phyloP scores from a whole-genome alignment of 1,140 invertebrate genomes.

The Acromyrmex heyeri region DNA sequence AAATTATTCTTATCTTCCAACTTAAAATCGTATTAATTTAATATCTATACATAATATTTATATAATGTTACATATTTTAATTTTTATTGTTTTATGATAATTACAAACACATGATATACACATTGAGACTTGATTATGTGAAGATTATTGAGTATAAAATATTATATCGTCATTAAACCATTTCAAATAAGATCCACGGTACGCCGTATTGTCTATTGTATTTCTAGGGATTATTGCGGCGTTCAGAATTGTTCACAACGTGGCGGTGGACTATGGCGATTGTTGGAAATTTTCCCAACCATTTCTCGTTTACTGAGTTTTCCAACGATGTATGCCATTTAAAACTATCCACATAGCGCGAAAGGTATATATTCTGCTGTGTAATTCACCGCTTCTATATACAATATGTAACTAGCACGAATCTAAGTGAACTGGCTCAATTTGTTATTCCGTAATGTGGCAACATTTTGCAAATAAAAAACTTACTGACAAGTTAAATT shows the following conservation, averaged over 20 bases:
- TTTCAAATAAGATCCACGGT: conserved; percentile 59
- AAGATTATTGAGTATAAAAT: neutral
- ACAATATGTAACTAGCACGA: neutral
- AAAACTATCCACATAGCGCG: conserved; percentile 25
- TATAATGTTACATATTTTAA: neutral
- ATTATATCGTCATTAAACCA: conserved; percentile 15
- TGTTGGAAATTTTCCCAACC: conserved; percentile 70
- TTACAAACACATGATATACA: neutral
- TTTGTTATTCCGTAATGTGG: conserved; percentile 26
- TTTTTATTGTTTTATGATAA: conserved; percentile 11
- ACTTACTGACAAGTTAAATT: conserved; percentile 6
- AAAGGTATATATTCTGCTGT: neutral
- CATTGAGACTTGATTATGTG: neutral
- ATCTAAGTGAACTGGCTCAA: conserved; percentile 23
- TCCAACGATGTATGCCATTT: conserved; percentile 53
- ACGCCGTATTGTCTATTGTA: conserved; percentile 65
- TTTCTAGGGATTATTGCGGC: conserved; percentile 57
- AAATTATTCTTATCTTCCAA: neutral
- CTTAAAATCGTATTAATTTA: neutral
- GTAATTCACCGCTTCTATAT: neutral
- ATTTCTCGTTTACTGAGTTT: conserved; percentile 58
- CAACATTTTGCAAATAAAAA: conserved; percentile 1
- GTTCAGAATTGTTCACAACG: conserved; percentile 61
- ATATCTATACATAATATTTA: neutral
- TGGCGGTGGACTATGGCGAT: conserved; percentile 28